Evolutionary conservation across 2,797 vertebrate species (phyloP), one percentile per base, ranked within the genome.

Genomic region (Gambusia yucatana): DNA sequence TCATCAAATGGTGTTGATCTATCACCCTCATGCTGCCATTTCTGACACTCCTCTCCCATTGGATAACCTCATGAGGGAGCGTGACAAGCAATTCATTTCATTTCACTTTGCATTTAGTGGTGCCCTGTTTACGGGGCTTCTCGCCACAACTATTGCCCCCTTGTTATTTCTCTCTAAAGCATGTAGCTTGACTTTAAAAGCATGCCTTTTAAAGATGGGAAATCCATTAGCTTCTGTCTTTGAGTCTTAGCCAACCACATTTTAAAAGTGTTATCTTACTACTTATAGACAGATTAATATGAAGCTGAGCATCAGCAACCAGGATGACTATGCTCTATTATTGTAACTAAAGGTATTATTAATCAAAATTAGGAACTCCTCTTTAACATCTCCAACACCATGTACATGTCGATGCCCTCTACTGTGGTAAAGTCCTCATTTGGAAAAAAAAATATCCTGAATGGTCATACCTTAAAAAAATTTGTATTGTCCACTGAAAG

Each of bases 181-280:
- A 8, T 52, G 20, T 20, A 59, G 43, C 36, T 84, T 77, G 84
- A 86, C 83, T 76, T 36, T 5, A 73, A 72, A 13, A 25, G 17
- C 6, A 1, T 28, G 10, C 17, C 41, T 47, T 77, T 33, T 74
- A 71, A 76, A 80, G 28, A 2, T 47, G 3, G 28, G 55, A 83
- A 79, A 81, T 88, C 73, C 25, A 76, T 39, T 74, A 30, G 55
- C 25, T n/a, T 75, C 44, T 41, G 72, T 83, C 75, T 78, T 86
- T 78, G 72, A 80, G 46, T 77, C 17, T n/a, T 6, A 80, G 61
- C 80, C 63, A 79, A 6, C 0, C 47, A 43, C 9, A 59, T 70
- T 43, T 69, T 41, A 77, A 48, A 47, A 25, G 6, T 39, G 22
- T 39, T 43, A 33, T 67, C n/a, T 67, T 20, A 46, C 22, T 46